phyloP scores from a whole-genome alignment of 2,797 vertebrate species.

The Crypturellus tataupa region DNA sequence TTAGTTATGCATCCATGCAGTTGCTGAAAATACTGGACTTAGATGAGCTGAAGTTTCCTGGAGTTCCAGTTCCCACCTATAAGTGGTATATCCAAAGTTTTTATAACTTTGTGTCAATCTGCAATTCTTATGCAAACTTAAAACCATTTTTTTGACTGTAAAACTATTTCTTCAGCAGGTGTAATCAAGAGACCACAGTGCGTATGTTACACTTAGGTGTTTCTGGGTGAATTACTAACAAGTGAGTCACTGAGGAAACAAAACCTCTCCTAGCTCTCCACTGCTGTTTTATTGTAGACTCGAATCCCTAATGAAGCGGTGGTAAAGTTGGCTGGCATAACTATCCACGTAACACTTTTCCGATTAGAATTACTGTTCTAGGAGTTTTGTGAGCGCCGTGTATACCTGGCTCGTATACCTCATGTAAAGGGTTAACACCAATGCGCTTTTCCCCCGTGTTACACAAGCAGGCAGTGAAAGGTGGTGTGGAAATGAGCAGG shows the following conservation, averaged over 20 bases:
- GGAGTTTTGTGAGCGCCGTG: background rate
- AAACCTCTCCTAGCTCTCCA: rapidly evolving
- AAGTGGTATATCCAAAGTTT: background rate
- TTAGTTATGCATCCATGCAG: background rate
- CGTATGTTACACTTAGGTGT: background rate
- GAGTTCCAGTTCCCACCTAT: background rate
- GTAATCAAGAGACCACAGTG: background rate
- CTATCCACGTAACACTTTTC: background rate
- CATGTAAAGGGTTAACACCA: background rate
- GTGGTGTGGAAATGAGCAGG: background rate
- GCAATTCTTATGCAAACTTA: background rate
- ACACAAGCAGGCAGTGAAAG: background rate
- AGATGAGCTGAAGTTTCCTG: background rate
- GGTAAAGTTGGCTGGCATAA: background rate
- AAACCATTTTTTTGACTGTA: background rate
- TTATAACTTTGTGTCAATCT: background rate
- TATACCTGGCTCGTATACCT: background rate
- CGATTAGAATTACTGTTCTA: background rate
- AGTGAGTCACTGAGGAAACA: background rate
- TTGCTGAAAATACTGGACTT: conserved; percentile 3
- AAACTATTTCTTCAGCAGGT: background rate
- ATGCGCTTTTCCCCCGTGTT: background rate
- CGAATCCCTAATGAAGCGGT: background rate
- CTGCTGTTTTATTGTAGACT: background rate
- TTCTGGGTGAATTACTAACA: background rate